Percentiles rank a stretch among this genome's conserved stretches.
phyloP scores from a whole-genome alignment of 2,888 invertebrate species.

The Pachycephus smyrnensis region DNA sequence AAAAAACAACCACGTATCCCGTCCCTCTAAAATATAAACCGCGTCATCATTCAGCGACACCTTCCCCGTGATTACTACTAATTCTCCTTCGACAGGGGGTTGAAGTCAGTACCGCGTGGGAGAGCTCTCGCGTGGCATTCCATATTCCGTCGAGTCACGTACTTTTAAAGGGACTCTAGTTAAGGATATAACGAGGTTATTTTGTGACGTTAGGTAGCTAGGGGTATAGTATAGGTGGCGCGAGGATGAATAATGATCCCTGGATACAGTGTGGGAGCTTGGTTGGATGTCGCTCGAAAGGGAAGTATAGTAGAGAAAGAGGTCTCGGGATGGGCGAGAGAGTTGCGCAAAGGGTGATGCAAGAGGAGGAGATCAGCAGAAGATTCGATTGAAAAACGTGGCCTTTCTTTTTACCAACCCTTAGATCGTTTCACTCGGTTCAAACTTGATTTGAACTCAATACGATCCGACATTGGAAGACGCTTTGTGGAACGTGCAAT shows the following conservation, averaged over 20 bases:
- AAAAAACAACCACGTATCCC: neutral
- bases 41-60: neutral
- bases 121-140: neutral
- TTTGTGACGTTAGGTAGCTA: conserved; percentile 41
- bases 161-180: conserved; percentile 38
- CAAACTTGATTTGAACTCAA: neutral
- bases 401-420: neutral
- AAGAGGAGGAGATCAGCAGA: conserved; percentile 19
- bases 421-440: neutral
- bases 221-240: conserved; percentile 39
- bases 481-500: conserved; percentile 62
- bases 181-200: conserved; percentile 52
- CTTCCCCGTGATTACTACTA: neutral
- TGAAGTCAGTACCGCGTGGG: neutral
- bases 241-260: conserved; percentile 63
- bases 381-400: neutral
- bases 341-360: conserved; percentile 13
- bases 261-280: conserved; percentile 9
- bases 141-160: conserved; percentile 29
- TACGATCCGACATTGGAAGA: conserved; percentile 16
- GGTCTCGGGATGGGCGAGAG: conserved; percentile 27
- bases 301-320: conserved; percentile 32
- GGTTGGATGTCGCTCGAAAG: conserved; percentile 32
- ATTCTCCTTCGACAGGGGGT: neutral
- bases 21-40: neutral